phyloP scores from a whole-genome alignment of 2,113 vertebrate species.

The Daubentonia madagascariensis region DNA sequence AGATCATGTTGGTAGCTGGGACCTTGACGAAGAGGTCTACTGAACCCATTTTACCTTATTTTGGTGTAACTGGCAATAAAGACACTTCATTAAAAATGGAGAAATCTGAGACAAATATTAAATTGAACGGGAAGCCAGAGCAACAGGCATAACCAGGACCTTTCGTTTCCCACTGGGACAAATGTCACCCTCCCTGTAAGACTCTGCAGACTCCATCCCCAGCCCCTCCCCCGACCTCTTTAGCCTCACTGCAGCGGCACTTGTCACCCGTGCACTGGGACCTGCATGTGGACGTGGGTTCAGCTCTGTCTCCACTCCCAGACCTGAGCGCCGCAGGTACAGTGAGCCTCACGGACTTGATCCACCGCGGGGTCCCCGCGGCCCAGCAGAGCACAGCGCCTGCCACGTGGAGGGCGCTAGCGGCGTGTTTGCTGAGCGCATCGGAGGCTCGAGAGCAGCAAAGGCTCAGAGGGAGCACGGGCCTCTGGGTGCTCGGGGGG shows the following conservation, averaged over 20 bases:
- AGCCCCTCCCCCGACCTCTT: background rate
- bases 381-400: background rate
- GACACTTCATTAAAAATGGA: background rate
- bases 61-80: background rate
- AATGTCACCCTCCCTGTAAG: accelerated
- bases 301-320: background rate
- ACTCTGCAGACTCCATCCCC: accelerated
- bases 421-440: accelerated
- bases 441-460: background rate
- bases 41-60: background rate
- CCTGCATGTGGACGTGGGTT: accelerated
- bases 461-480: accelerated
- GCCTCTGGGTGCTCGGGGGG: background rate
- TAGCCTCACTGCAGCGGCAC: accelerated
- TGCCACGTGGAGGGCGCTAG: background rate
- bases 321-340: too few relatives aligned
- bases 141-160: too few relatives aligned
- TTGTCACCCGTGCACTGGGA: accelerated
- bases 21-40: background rate
- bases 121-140: background rate
- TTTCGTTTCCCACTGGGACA: background rate
- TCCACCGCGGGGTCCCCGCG: accelerated
- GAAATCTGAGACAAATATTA: background rate
- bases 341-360: accelerated
- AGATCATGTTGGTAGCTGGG: accelerated